Conservation (phyloP, 2,797 vertebrate genomes). For the Semaprochilodus insignis region DNA sequence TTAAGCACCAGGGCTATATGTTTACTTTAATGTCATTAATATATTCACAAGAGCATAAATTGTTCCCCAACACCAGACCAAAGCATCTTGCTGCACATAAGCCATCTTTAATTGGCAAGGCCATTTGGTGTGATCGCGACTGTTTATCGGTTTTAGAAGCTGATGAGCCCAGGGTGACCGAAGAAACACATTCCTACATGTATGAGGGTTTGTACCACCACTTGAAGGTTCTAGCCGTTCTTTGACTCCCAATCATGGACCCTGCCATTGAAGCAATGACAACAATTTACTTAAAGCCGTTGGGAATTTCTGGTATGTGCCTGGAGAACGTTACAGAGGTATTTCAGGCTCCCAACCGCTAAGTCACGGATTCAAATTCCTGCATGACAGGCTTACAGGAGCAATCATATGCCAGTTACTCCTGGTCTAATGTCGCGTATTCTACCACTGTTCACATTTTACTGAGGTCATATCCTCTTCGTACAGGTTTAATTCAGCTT, state of each 20-base stretch:
- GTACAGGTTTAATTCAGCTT: background rate
- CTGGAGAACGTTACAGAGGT: background rate
- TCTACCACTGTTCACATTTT: background rate
- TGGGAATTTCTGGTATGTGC: background rate
- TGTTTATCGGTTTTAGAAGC: constrained; percentile 33
- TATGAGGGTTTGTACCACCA: background rate
- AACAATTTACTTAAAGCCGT: background rate
- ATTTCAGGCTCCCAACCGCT: background rate
- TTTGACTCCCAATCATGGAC: background rate
- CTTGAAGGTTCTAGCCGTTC: background rate
- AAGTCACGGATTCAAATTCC: background rate
- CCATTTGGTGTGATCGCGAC: constrained; percentile 30
- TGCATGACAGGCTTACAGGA: background rate
- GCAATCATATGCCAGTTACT: background rate
- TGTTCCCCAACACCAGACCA: constrained; percentile 55
- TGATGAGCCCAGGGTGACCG: constrained; percentile 25
- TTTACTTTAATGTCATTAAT: constrained; percentile 71
- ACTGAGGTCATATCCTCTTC: background rate
- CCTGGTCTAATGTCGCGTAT: background rate
- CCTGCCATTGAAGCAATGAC: background rate
- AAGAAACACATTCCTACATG: background rate
- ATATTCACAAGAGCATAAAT: constrained; percentile 69
- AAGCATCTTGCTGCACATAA: constrained; percentile 68
- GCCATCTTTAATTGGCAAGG: constrained; percentile 44
- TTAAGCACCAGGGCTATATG: constrained; percentile 73